Percentiles rank a stretch among this genome's conserved stretches.
Evolutionary conservation across 1,140 invertebrate species (phyloP).

Genomic region (Monochamus saltuarius): DNA sequence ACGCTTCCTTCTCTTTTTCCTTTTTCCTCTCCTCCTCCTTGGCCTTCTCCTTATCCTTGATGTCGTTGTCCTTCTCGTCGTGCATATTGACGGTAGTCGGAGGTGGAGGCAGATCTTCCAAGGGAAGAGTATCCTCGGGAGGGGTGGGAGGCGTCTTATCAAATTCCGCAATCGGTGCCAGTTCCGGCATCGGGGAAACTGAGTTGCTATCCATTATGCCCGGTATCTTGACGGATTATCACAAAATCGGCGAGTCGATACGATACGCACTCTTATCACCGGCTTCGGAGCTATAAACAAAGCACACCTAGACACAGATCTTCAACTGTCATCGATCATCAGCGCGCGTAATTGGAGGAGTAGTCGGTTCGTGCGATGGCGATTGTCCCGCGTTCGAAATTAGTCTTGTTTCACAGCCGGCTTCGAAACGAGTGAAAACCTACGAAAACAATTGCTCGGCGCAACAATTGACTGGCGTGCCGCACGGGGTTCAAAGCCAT

Average conservation of each 20-base stretch:
- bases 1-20: slow-evolving; percentile 41
- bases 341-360: too few relatives aligned
- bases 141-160: slow-evolving; percentile 64
- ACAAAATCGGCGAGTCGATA: too few relatives aligned
- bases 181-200: slow-evolving; percentile 63
- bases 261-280: too few relatives aligned
- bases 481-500: slow-evolving; percentile 16
- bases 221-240: too few relatives aligned
- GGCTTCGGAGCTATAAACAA: too few relatives aligned
- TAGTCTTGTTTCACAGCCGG: slow-evolving; percentile 3
- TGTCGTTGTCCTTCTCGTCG: slow-evolving; percentile 56
- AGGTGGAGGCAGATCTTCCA: slow-evolving; percentile 62
- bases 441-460: background rate
- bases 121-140: slow-evolving; percentile 60
- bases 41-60: slow-evolving; percentile 52
- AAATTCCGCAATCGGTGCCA: slow-evolving; percentile 64
- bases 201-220: slow-evolving; percentile 60
- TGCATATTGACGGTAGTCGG: slow-evolving; percentile 58
- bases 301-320: too few relatives aligned
- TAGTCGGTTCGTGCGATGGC: background rate
- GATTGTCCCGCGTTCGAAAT: slow-evolving; percentile 6
- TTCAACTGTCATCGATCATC: too few relatives aligned
- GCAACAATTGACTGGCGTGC: background rate
- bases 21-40: too few relatives aligned
- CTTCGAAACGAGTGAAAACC: slow-evolving; percentile 9